phyloP scores from a whole-genome alignment of 2,113 vertebrate genomes.

The Sigmodon hispidus region DNA sequence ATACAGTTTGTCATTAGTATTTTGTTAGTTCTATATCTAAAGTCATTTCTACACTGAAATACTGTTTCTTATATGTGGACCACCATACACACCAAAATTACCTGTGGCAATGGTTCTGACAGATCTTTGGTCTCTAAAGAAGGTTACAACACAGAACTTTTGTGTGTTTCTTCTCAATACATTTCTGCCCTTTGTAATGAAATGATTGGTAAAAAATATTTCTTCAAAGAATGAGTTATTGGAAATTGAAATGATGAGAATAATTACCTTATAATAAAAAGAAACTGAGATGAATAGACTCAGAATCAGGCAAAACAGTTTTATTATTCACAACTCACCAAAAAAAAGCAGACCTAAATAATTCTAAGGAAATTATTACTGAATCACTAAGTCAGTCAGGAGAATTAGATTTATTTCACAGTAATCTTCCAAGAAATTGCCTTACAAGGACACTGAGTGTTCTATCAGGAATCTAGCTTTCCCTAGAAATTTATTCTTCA shows the following conservation, averaged over 20 bases:
- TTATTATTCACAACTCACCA: background rate
- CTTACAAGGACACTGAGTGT: background rate
- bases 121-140: background rate
- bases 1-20: background rate
- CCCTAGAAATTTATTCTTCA: background rate
- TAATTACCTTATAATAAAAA: background rate
- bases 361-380: constrained; percentile 49
- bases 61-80: background rate
- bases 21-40: background rate
- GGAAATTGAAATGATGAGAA: background rate
- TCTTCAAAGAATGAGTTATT: background rate
- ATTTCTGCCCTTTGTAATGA: background rate
- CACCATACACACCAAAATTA: background rate
- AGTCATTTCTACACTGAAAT: background rate
- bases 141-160: background rate
- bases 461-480: background rate
- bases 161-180: background rate
- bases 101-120: fast-evolving
- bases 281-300: background rate
- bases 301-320: background rate
- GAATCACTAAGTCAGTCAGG: constrained; percentile 8
- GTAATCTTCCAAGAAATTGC: background rate
- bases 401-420: constrained; percentile 46
- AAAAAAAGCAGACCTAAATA: constrained; percentile 34
- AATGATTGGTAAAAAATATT: background rate